phyloP scores from a whole-genome alignment of 2,113 vertebrate species.

The Bos indicus region DNA sequence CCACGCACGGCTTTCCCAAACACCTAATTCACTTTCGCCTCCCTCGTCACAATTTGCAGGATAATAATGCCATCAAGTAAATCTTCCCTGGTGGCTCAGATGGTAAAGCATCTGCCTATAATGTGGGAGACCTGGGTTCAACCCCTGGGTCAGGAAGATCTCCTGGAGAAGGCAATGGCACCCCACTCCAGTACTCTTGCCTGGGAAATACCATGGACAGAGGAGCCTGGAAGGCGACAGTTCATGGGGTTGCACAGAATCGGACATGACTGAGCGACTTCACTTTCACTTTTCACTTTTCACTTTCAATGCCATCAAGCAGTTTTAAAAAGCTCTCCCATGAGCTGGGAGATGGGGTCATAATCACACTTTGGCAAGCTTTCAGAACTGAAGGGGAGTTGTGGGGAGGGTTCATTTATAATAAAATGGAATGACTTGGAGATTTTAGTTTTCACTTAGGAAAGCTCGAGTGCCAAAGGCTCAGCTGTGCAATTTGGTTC shows the following conservation, averaged over 20 bases:
- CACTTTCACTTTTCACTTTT: too few species aligned
- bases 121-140: too few species aligned
- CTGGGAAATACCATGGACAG: too few species aligned
- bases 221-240: too few species aligned
- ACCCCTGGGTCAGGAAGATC: too few species aligned
- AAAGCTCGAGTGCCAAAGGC: background rate
- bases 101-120: too few species aligned
- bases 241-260: too few species aligned
- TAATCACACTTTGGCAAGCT: slow-evolving; percentile 24
- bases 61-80: background rate
- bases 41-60: background rate
- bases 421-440: slow-evolving; percentile 1
- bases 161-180: too few species aligned
- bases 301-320: background rate
- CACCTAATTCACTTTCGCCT: background rate
- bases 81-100: too few species aligned
- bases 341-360: background rate
- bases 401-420: slow-evolving; percentile 23
- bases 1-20: background rate
- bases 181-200: too few species aligned
- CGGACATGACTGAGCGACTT: too few species aligned
- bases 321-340: background rate
- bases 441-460: slow-evolving; percentile 46
- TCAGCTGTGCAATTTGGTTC: slow-evolving; percentile 16
- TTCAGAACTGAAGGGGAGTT: slow-evolving; percentile 1